phyloP scores from a whole-genome alignment of 2,888 invertebrate species.

The Andrena haemorrhoa region DNA sequence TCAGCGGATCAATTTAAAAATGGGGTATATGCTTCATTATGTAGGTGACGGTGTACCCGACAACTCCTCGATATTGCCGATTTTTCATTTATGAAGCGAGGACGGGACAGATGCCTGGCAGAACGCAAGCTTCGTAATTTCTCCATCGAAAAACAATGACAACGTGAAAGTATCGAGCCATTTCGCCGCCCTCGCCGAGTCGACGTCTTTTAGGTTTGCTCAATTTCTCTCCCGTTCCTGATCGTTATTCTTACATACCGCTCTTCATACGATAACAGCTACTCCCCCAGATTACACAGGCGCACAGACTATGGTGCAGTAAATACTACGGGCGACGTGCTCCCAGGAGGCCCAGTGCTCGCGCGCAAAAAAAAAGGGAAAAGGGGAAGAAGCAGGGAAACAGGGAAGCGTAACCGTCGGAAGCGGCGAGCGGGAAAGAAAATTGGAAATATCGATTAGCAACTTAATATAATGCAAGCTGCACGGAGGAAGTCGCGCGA shows the following conservation, averaged over 20 bases:
- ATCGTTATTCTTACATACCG: constrained; percentile 58
- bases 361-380: not conserved
- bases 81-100: too few species aligned
- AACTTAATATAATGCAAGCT: constrained; percentile 17
- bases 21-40: too few species aligned
- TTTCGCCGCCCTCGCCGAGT: constrained; percentile 18
- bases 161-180: constrained; percentile 32
- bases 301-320: constrained; percentile 33
- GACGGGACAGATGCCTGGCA: not conserved
- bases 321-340: constrained; percentile 51
- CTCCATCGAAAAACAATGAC: constrained; percentile 38
- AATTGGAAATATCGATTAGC: constrained; percentile 51
- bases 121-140: constrained; percentile 6
- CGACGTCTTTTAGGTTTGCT: constrained; percentile 38
- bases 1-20: too few species aligned
- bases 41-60: too few species aligned
- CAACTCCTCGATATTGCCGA: too few species aligned
- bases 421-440: constrained; percentile 23
- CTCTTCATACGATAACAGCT: constrained; percentile 57
- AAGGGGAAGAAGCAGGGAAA: not conserved
- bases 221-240: constrained; percentile 49
- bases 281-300: constrained; percentile 50
- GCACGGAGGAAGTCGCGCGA: constrained; percentile 37
- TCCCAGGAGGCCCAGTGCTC: constrained; percentile 33
- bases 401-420: not conserved